Conservation (phyloP, 2,113 vertebrate genomes). For the Nanger granti region DNA sequence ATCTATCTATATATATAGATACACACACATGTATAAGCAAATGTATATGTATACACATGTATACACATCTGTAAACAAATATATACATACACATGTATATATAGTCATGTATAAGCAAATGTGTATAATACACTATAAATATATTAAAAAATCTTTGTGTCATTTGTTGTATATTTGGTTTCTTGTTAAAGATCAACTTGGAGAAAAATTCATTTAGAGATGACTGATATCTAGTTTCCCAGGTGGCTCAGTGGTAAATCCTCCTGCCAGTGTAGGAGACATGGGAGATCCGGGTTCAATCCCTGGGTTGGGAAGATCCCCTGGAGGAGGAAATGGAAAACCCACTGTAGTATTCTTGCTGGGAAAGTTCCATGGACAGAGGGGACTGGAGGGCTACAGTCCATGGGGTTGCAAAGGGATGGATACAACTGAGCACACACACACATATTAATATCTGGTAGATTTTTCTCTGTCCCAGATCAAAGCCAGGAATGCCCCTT, state of each 20-base stretch:
- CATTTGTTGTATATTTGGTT: background rate
- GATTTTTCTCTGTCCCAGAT: background rate
- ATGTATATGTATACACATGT: background rate
- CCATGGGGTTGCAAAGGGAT: background rate
- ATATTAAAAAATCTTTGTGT: background rate
- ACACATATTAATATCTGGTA: background rate
- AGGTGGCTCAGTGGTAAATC: background rate
- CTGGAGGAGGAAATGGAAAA: background rate
- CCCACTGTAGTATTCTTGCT: background rate
- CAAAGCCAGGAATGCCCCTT: background rate
- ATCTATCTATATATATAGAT: fast-evolving
- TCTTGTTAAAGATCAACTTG: background rate
- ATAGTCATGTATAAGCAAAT: background rate
- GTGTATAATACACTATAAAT: background rate
- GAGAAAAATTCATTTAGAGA: background rate
- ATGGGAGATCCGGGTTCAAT: fast-evolving
- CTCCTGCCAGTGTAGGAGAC: background rate
- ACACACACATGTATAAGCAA: background rate
- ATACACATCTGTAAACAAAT: background rate
- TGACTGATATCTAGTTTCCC: background rate
- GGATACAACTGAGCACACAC: background rate
- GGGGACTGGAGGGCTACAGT: background rate
- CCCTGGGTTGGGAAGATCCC: background rate
- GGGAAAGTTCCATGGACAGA: background rate
- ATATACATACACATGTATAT: background rate